phyloP scores from a whole-genome alignment of 2,113 vertebrate genomes.

The Dasyurus viverrinus region DNA sequence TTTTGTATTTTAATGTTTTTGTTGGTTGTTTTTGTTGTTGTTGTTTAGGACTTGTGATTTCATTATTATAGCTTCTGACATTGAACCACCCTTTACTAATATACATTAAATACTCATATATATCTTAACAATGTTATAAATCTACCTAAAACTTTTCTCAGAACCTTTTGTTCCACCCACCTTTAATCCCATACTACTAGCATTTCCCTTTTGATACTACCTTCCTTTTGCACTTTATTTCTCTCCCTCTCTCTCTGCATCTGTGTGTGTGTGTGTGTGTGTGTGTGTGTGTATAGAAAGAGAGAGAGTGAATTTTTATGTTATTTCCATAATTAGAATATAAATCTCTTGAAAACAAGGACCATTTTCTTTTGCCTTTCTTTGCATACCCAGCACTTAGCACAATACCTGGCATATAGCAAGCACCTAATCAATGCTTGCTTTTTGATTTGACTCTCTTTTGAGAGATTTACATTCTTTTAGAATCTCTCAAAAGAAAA shows the following conservation, averaged over 20 bases:
- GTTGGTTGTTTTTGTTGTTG: not conserved
- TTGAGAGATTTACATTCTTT: not conserved
- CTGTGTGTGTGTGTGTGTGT: too few relatives aligned
- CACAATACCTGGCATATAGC: not conserved
- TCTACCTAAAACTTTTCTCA: not conserved
- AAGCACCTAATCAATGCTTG: not conserved
- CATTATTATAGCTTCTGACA: not conserved
- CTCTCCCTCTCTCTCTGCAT: too few relatives aligned
- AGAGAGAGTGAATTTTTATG: not conserved
- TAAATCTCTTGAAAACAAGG: not conserved
- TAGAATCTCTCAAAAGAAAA: not conserved
- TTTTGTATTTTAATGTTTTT: not conserved
- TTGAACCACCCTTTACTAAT: too few relatives aligned
- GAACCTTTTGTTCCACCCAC: not conserved
- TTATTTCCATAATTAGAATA: not conserved
- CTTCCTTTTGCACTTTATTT: not conserved
- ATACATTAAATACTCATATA: too few relatives aligned
- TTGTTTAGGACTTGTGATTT: not conserved
- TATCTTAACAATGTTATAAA: too few relatives aligned
- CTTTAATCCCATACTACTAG: not conserved
- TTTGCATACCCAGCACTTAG: not conserved
- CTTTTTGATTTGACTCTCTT: not conserved
- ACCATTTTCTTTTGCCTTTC: not conserved
- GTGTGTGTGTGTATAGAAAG: too few relatives aligned
- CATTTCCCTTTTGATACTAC: not conserved